These are phyloP conservation scores for Knipowitschia caucasica DNA, from an alignment of 2,797 vertebrate genomes.

Conservation along the genomic window DNA sequence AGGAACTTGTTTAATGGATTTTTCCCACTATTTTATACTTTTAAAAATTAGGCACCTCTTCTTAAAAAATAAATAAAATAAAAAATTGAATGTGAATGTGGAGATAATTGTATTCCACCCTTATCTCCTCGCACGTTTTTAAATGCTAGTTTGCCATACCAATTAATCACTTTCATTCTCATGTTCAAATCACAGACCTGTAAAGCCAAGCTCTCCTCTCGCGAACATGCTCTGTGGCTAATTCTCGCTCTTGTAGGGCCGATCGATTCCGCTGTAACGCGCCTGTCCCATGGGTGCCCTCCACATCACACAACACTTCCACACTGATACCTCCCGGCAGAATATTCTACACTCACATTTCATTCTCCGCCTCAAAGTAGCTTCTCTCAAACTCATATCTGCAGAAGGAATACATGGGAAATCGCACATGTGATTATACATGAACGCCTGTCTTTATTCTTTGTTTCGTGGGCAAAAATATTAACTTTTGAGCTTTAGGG, in stretches of 20 bases:
- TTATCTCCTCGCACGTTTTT: too few species aligned
- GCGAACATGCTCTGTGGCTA: constrained; percentile 18
- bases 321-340: background rate
- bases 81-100: too few species aligned
- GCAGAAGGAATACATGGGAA: background rate
- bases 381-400: background rate
- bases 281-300: background rate
- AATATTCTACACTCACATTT: constrained; percentile 4
- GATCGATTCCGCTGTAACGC: constrained; percentile 1
- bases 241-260: constrained; percentile 5
- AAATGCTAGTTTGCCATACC: too few species aligned
- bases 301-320: constrained; percentile 8
- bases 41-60: too few species aligned
- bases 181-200: too few species aligned
- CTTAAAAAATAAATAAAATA: too few species aligned
- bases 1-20: too few species aligned
- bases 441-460: background rate
- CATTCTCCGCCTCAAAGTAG: constrained; percentile 3
- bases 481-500: too few species aligned
- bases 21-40: too few species aligned
- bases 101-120: too few species aligned
- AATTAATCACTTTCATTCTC: too few species aligned
- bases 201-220: constrained; percentile 33
- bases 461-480: too few species aligned
- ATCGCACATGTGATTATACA: background rate